Evolutionary conservation across 2,888 invertebrate genomes (phyloP), one percentile per base, ranked within the genome.

Genomic region (Tortricodes alternella): DNA sequence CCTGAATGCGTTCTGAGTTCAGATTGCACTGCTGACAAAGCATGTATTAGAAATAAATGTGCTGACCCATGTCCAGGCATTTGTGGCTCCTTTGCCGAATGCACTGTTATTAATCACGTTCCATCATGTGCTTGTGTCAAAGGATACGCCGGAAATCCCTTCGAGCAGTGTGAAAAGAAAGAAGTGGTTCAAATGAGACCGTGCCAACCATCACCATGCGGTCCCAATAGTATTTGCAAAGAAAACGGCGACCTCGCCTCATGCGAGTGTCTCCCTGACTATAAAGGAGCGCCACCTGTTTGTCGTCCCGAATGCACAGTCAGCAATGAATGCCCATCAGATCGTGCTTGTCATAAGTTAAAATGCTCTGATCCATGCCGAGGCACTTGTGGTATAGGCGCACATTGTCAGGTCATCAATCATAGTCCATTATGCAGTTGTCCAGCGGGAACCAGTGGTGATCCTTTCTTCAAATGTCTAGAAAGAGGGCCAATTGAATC

Each of bases 1-100:
- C 97, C 97, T 1, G 97, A 97, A 88, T 97, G 97, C 78, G 94
- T 96, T 27, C 91, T 96, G 1, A 97, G 95, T 77, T 94, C 96
- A 0, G 97, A 97, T 73, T 97, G 97, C 79, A 92, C 95, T 24
- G 94, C 95, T 1, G 95, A 96, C 73, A 95, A 94, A 78, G 94
- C 96, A 37, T 97, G 97, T 71, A 92, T 95, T 37, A 92, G 95
- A 68, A 96, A 95, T 75, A 96, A 96, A 79, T 97, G 97, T 74
- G 91, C 92, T 46, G 95, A 97, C 86, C 97, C 97, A 35, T 97
- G 97, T 70, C 95, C 96, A 9, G 96, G 96, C 59, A 93, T 95
- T 57, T 97, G 97, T 76, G 97, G 97, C 4, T 92, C 92, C 50
- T 94, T 95, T 76, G 96, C 97, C 1, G 94, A 96, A 74, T 97